Percentiles rank a stretch among this genome's conserved stretches.
Evolutionary conservation across 2,888 invertebrate genomes (phyloP).

Genomic region (Caenorhabditis becei): DNA sequence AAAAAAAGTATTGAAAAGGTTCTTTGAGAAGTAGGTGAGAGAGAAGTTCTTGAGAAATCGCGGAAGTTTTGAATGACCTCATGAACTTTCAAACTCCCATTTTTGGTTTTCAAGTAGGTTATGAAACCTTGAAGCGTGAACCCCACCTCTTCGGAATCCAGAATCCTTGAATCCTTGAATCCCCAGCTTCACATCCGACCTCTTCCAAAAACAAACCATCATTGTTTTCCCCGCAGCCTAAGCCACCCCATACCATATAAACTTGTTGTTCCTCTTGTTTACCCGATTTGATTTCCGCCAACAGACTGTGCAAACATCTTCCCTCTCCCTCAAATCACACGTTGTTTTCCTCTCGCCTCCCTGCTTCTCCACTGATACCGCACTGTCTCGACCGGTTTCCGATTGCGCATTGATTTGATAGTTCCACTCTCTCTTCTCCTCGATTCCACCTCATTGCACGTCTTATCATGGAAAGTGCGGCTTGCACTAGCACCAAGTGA

Average conservation of each 20-base stretch:
- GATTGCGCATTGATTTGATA: constrained; percentile 15
- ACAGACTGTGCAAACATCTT: constrained; percentile 31
- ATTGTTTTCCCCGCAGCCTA: too few relatives aligned
- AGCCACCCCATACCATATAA: not conserved
- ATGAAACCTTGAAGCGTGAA: too few relatives aligned
- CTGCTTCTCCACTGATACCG: constrained; percentile 5
- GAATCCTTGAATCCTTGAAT: too few relatives aligned
- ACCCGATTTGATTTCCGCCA: constrained; percentile 12
- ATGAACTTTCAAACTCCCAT: too few relatives aligned
- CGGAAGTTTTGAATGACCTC: too few relatives aligned
- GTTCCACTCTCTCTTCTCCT: not conserved
- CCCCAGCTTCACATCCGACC: too few relatives aligned
- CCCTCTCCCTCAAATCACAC: constrained; percentile 9
- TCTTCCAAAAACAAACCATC: too few relatives aligned
- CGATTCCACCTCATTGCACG: constrained; percentile 3
- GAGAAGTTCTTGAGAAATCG: too few relatives aligned
- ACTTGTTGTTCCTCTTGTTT: not conserved
- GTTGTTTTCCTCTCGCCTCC: constrained; percentile 25
- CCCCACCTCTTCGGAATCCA: too few relatives aligned
- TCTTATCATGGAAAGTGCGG: not conserved
- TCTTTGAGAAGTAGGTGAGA: too few relatives aligned
- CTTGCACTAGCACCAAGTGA: not conserved
- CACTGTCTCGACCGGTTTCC: constrained; percentile 14
- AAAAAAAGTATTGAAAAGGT: not conserved
- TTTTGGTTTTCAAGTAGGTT: too few relatives aligned